phyloP scores from a whole-genome alignment of 1,140 invertebrate genomes.

The Orchesella cincta region DNA sequence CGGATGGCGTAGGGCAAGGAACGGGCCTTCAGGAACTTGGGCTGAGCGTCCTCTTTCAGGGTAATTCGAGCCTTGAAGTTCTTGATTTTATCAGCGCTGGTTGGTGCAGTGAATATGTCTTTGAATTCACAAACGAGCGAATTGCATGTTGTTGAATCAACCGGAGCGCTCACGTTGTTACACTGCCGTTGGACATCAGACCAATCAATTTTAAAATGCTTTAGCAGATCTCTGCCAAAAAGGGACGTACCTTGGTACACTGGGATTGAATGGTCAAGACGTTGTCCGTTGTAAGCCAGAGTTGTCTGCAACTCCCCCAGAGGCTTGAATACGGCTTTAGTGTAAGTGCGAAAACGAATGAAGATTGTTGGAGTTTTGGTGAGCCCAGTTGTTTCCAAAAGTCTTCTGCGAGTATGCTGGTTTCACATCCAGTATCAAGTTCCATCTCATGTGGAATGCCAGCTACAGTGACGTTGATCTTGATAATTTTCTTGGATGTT shows the following conservation, averaged over 20 bases:
- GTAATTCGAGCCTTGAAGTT: too few relatives aligned
- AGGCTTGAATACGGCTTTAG: not conserved
- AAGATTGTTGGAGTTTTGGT: not conserved
- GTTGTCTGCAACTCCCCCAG: conserved; percentile 8
- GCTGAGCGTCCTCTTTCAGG: too few relatives aligned
- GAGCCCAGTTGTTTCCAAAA: conserved; percentile 19
- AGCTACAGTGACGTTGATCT: not conserved
- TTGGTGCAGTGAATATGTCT: too few relatives aligned
- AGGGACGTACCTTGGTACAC: not conserved
- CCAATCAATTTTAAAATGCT: conserved; percentile 18
- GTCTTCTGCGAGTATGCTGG: not conserved
- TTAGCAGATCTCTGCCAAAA: conserved; percentile 1
- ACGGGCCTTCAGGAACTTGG: too few relatives aligned
- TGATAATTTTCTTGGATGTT: not conserved
- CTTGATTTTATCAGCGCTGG: too few relatives aligned
- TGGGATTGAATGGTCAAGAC: not conserved
- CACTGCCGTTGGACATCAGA: not conserved
- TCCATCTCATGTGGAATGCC: conserved; percentile 21
- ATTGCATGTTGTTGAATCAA: too few relatives aligned
- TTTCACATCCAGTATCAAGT: conserved; percentile 3
- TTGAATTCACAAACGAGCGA: too few relatives aligned
- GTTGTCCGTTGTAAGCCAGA: conserved; percentile 14
- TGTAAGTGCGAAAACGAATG: conserved; percentile 12
- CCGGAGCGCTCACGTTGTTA: not conserved
- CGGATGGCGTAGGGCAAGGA: too few relatives aligned